These are phyloP conservation scores for Tolypeutes matacus DNA, from an alignment of 2,797 vertebrate species.

Conservation along the genomic window DNA sequence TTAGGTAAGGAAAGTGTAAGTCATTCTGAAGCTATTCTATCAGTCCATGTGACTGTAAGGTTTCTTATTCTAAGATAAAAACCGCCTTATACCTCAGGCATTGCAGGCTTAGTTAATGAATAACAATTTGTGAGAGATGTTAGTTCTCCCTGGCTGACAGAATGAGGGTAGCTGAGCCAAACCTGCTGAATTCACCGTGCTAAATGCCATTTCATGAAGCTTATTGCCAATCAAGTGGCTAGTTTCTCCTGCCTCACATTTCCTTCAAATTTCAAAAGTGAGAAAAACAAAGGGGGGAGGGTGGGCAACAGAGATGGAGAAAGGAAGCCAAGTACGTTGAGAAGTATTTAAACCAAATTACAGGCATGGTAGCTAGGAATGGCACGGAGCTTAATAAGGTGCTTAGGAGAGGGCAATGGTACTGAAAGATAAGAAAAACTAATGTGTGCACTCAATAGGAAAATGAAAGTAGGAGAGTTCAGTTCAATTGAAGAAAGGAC, in stretches of 20 bases:
- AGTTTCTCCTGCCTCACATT: neutral
- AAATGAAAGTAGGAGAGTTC: neutral
- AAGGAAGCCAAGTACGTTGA: neutral
- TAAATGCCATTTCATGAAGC: neutral
- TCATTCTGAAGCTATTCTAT: neutral
- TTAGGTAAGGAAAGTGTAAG: neutral
- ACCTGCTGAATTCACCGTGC: neutral
- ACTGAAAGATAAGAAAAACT: neutral
- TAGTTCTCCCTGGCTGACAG: neutral
- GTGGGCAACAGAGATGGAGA: neutral
- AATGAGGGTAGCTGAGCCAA: neutral
- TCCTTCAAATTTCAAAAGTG: neutral
- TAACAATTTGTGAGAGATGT: neutral
- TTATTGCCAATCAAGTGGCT: neutral
- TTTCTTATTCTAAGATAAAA: constrained; percentile 3
- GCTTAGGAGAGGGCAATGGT: neutral
- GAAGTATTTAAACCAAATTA: neutral
- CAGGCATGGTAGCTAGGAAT: neutral
- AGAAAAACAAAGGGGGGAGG: constrained; percentile 20
- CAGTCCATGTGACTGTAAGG: neutral
- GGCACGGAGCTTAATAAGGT: neutral
- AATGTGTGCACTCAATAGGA: neutral
- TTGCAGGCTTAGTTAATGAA: neutral
- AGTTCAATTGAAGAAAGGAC: neutral
- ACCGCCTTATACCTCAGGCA: neutral